phyloP scores from a whole-genome alignment of 2,113 vertebrate genomes.

The Eulemur macaco region DNA sequence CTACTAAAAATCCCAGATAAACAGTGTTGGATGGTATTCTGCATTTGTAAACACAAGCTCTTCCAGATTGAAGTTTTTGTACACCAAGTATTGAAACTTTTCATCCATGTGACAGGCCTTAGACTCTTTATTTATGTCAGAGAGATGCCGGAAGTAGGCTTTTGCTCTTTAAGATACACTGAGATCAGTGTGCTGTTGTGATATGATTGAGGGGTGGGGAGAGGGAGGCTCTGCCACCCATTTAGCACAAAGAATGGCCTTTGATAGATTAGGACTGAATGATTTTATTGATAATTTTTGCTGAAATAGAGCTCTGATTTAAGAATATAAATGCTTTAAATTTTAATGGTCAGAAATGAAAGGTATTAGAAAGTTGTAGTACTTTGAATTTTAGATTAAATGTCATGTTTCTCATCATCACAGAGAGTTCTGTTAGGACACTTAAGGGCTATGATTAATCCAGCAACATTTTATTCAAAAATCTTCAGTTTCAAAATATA shows the following conservation, averaged over 20 bases:
- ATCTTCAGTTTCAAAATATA: slow-evolving; percentile 4
- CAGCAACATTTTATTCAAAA: neutral
- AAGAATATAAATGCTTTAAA: neutral
- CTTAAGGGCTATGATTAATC: neutral
- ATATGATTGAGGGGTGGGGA: neutral
- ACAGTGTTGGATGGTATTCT: neutral
- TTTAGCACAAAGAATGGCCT: neutral
- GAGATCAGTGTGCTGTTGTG: neutral
- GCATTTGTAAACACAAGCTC: neutral
- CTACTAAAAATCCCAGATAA: neutral
- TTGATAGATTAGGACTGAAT: neutral
- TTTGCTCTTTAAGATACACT: neutral
- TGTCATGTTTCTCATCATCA: neutral
- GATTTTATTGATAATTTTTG: neutral
- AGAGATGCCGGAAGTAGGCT: neutral
- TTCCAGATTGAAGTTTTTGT: neutral
- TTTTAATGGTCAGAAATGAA: neutral
- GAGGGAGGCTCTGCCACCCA: neutral
- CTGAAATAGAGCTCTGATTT: neutral
- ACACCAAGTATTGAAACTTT: neutral
- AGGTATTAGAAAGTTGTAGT: neutral
- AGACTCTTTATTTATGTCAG: neutral
- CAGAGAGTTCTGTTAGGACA: neutral
- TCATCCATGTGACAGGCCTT: neutral
- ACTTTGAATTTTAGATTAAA: neutral